Evolutionary conservation across 2,888 invertebrate species (phyloP).

Genomic region (Phania funesta): DNA sequence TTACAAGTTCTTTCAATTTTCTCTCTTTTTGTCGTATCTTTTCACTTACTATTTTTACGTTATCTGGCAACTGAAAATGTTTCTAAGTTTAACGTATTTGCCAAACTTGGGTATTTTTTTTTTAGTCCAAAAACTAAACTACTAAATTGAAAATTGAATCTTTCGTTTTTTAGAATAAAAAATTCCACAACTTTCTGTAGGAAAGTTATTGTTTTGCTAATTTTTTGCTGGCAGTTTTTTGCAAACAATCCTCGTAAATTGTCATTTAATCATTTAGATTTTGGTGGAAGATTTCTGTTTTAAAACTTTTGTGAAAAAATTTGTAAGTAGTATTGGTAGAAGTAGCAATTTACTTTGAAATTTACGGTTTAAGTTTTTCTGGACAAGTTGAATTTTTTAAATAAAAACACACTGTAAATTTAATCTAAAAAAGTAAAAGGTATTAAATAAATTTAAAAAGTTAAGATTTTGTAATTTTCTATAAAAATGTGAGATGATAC

Average conservation of each 20-base stretch:
- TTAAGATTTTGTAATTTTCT: too few species aligned
- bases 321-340: too few species aligned
- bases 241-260: slow-evolving; percentile 67
- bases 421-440: too few species aligned
- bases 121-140: background rate
- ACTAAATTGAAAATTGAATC: slow-evolving; percentile 39
- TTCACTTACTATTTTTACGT: slow-evolving; percentile 7
- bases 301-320: too few species aligned
- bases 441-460: too few species aligned
- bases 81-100: slow-evolving; percentile 42
- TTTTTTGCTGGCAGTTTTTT: slow-evolving; percentile 33
- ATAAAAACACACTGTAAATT: too few species aligned
- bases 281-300: slow-evolving; percentile 11
- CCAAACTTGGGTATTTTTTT: slow-evolving; percentile 42
- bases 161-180: background rate
- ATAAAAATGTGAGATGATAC: too few species aligned
- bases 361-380: too few species aligned
- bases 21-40: background rate
- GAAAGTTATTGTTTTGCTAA: background rate
- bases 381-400: too few species aligned
- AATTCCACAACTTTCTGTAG: background rate
- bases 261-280: slow-evolving; percentile 65
- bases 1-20: slow-evolving; percentile 20
- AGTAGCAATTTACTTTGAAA: too few species aligned
- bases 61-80: slow-evolving; percentile 47